Base-by-base conservation (phyloP, 2,888 invertebrate genomes). In the Ectropis crepuscularia region DNA sequence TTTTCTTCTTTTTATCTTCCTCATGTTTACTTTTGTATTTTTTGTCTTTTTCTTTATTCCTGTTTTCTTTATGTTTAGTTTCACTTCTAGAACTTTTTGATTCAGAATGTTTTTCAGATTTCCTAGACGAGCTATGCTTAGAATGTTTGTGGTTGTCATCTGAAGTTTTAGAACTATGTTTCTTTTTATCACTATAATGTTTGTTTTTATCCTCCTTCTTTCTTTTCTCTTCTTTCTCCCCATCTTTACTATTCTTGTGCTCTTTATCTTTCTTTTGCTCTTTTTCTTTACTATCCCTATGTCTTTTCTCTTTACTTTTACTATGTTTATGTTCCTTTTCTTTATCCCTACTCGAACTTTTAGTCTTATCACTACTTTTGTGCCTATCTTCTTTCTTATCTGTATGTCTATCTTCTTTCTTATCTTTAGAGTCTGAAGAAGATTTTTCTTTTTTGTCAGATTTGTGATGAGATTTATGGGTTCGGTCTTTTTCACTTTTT, bases 271-370 rank as follows among this genome's bases (percentile, higher is more conserved):
- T 85, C 70, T 77, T 81, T 28, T 28, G 16, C 72, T 79, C 80
- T 74, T 73, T 82, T 76, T 80, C 83, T 67, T 50, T 50, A 8
- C 12, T 50, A 38, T 76, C 80, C 67, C 80, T 82, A 57, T 78
- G 75, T 75, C 79, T 81, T 71, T 80, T 70, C 63, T 72, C 73
- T 69, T 73, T 80, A 62, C 72, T 75, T 45, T 63, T 64, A 28
- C 57, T 64, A 6, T 59, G 61, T 86, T 46, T 79, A 62, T 50
- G 69, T 59, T 74, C 75, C 65, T 67, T 72, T 28, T 72, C 68
- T 64, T 70, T 74, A 45, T 72, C 85, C 69, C 69, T 83, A 65
- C 82, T 84, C 46, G 85, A 84, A 73, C 89, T 88, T 75, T 87
- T 88, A 57, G 51, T 59, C 69, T 53, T 60, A 48, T 53, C 57